Base-by-base conservation (phyloP, 1,140 invertebrate genomes). In the Aphidius gifuensis region DNA sequence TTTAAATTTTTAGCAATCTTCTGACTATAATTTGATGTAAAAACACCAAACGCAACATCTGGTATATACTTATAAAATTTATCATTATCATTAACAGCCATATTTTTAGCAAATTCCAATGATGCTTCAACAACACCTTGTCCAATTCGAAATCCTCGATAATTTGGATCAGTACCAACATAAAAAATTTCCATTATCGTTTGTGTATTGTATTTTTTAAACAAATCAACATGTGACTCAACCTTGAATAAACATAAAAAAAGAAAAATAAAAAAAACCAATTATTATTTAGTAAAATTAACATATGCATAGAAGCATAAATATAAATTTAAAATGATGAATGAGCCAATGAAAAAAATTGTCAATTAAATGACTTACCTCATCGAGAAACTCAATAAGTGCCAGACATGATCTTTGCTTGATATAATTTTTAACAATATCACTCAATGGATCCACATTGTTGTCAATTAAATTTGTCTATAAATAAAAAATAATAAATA, bases 301-400 rank as follows among this genome's bases (percentile, higher is more conserved):
- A 56, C 58, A 40, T 42, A 54, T 49, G 42, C 32, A 16, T 38
- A 5, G 38, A 38, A 50, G 48, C 45, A 39, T 3, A 9, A 61
- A 46, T 3, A 38, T 8, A 39, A 49, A 49, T 38, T 55, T 51
- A 43, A 53, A 54, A 55, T 61, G 50, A 62, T 49, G 43, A 5
- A 8, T 44, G 4, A 5, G 40, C 40, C 48, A 64, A 62, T 62
- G 32, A 55, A 48, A 1, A 59, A 21, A 51, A 45, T 46, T 39
- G 48, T 58, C 51, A 63, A 43, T 56, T 50, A n/a, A 32, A 43
- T 9, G 11, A 21, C 71, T 74, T 64, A 74, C 73, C 44, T 69
- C 63, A 62, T 59, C 80, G 79, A 87, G 83, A 66, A 85, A 85
- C 59, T 85, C 68, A 69, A 86, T 79, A 7, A 87, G 74, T 9